Conservation (phyloP, 2,797 vertebrate genomes). For the Premnoplex brunnescens region DNA sequence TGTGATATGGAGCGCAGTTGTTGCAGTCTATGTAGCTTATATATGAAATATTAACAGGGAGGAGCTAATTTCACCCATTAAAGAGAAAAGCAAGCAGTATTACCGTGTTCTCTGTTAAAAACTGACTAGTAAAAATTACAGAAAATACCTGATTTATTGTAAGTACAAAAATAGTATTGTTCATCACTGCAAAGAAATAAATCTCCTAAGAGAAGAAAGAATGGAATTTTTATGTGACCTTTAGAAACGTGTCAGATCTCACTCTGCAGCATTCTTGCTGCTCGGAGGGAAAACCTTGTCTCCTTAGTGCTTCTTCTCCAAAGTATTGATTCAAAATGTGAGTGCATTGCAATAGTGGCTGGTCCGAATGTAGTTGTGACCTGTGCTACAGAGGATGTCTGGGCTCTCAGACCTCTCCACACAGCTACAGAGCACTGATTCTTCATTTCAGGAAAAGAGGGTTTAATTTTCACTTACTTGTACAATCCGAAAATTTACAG, state of each 20-base stretch:
- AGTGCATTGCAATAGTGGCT: background rate
- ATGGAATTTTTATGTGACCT: background rate
- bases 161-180: background rate
- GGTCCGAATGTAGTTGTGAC: background rate
- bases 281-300: background rate
- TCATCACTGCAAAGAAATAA: background rate
- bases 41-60: background rate
- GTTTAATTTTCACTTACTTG: background rate
- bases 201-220: background rate
- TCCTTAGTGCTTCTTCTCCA: background rate
- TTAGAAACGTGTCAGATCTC: background rate
- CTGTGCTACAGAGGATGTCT: background rate
- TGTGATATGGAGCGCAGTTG: background rate
- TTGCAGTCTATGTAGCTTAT: background rate
- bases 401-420: background rate
- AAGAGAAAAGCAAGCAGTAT: background rate
- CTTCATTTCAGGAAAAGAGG: background rate
- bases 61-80: background rate
- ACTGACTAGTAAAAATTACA: background rate
- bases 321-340: background rate
- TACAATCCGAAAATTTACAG: background rate
- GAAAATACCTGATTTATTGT: too few relatives aligned
- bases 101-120: background rate
- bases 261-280: background rate
- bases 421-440: background rate